These are phyloP conservation scores for Athalia circularis DNA, from an alignment of 2,888 invertebrate genomes.

Conservation along the genomic window DNA sequence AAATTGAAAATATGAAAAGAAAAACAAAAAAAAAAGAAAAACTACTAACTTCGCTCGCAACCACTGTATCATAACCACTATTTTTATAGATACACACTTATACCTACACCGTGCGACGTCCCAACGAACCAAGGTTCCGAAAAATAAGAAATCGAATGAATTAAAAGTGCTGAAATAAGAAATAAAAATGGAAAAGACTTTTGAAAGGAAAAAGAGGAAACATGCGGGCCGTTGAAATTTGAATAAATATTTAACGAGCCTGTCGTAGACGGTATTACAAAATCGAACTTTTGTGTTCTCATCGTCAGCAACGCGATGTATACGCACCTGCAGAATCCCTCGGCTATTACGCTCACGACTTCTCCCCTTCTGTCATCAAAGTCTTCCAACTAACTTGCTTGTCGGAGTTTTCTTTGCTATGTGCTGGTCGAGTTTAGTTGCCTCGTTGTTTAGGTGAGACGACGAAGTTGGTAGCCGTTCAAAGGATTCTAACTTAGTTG, in stretches of 20 bases:
- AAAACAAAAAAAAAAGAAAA: neutral
- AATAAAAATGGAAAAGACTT: neutral
- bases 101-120: neutral
- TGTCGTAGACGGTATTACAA: neutral
- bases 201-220: neutral
- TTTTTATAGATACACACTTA: neutral
- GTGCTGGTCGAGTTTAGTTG: too few relatives aligned
- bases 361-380: too few relatives aligned
- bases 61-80: neutral
- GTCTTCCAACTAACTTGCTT: too few relatives aligned
- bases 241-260: constrained; percentile 29
- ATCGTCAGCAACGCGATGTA: too few relatives aligned
- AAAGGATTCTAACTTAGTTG: too few relatives aligned
- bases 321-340: neutral
- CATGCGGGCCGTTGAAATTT: neutral
- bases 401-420: too few relatives aligned
- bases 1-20: neutral
- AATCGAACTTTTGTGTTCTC: neutral
- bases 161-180: too few relatives aligned
- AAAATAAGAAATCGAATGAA: too few relatives aligned
- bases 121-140: neutral
- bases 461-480: too few relatives aligned
- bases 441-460: too few relatives aligned
- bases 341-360: neutral
- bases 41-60: neutral